Evolutionary conservation across 2,113 vertebrate genomes (phyloP).

Genomic region (Elaphurus davidianus): DNA sequence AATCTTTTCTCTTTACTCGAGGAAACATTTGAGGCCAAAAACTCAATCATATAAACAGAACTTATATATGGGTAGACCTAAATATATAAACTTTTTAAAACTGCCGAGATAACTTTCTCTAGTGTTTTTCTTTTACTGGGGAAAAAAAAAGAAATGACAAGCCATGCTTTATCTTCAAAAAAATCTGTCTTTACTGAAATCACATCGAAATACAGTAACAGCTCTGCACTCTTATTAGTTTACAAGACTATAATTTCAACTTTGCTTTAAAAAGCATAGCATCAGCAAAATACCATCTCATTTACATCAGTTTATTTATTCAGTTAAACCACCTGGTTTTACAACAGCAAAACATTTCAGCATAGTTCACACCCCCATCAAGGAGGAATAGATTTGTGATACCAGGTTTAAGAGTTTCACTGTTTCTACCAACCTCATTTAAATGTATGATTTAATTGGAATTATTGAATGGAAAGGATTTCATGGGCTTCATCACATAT

Average conservation of each 20-base stretch:
- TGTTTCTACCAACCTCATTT: not conserved
- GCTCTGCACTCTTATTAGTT: not conserved
- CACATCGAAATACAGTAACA: not conserved
- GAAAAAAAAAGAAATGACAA: not conserved
- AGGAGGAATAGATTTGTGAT: not conserved
- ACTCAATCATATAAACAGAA: not conserved
- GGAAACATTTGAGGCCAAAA: not conserved
- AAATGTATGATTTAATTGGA: not conserved
- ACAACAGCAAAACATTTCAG: not conserved
- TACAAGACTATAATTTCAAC: not conserved
- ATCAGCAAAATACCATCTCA: not conserved
- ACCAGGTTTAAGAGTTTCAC: not conserved
- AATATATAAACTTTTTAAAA: not conserved
- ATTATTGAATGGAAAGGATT: not conserved
- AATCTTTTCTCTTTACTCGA: not conserved
- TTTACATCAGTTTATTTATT: conserved; percentile 41
- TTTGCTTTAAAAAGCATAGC: not conserved
- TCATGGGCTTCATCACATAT: not conserved
- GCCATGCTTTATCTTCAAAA: not conserved
- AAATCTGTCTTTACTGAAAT: not conserved
- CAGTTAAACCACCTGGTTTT: conserved; percentile 44
- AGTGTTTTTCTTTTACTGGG: not conserved
- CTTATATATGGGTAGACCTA: not conserved
- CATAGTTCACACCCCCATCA: not conserved
- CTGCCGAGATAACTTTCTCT: not conserved